phyloP scores from a whole-genome alignment of 2,113 vertebrate genomes.

The Callionymus lyra region DNA sequence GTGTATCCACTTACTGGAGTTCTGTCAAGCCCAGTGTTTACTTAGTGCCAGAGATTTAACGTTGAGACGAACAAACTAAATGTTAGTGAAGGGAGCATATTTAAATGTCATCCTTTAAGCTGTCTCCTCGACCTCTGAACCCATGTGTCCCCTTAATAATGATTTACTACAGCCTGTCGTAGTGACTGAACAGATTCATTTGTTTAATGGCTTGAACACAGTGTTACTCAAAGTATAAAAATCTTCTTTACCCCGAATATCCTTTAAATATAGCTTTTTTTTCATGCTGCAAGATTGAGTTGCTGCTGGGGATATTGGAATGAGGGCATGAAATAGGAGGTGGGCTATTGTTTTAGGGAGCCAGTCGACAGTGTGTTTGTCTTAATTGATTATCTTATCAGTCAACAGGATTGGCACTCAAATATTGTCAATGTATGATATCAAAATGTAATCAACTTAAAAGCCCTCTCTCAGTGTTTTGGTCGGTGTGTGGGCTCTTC shows the following conservation, averaged over 20 bases:
- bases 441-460: conserved; percentile 48
- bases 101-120: no score
- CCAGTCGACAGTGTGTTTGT: conserved; percentile 36
- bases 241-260: conserved; percentile 14
- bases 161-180: no score
- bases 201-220: no score
- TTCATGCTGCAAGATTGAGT: conserved; percentile 28
- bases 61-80: no score
- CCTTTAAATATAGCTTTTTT: conserved; percentile 22
- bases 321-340: conserved; percentile 10
- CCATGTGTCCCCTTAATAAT: no score
- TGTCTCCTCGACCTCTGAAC: no score
- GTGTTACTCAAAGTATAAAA: not conserved
- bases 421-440: conserved; percentile 46
- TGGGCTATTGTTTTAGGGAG: conserved; percentile 27
- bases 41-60: no score
- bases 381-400: conserved; percentile 50
- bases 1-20: no score
- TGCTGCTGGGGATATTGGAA: conserved; percentile 23
- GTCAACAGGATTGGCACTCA: conserved; percentile 29
- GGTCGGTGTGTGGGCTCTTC: not conserved
- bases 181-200: no score
- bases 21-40: no score
- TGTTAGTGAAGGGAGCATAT: no score
- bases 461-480: not conserved